Base-by-base conservation (phyloP, 2,888 invertebrate species). In the Abscondita cerata region DNA sequence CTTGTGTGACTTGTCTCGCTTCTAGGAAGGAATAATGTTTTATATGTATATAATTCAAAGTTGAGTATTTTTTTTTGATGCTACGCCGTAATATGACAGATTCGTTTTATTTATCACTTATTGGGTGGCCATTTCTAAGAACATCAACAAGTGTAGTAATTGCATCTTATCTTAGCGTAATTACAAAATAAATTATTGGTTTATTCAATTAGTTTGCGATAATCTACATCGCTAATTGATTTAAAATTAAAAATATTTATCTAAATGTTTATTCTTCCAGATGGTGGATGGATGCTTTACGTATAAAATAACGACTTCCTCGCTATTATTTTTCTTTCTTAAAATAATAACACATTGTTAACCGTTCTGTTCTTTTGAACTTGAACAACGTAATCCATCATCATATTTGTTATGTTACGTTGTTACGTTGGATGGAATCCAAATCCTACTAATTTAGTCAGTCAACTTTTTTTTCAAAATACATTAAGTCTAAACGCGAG, bases 181-280 rank as follows among this genome's bases (percentile, higher is more conserved):
- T 71, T 69, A 71, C 65, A 61, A 40, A 41, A 36, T 47, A 44
- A 68, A 67, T 71, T 69, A 72, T 71, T 66, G 59, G 53, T 62
- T 62, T 70, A 69, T 72, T 72, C 70, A 69, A 70, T 69, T 70
- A 64, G 56, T 55, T 38, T 46, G 52, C 40, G 18, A 38, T 44
- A 59, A 55, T 41, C 53, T 34, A 18, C 19, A 25, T 51, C 36
- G 52, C 62, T 63, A 63, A 63, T 63, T 63, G 63, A 59, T 56
- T 62, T 55, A 50, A 41, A 40, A 25, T 20, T 33, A 53, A 16
- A 57, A 16, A 13, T 25, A 16, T 19, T 33, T 25, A 41, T 20
- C 36, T 13, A 48, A 44, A 47, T 20, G 25, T 25, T 25, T 25
- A 25, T 25, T 25, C 4, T 25, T 25, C 25, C 25, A 25, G 25